Evolutionary conservation across 2,888 invertebrate genomes (phyloP).

Genomic region (Strigamia maritima): DNA sequence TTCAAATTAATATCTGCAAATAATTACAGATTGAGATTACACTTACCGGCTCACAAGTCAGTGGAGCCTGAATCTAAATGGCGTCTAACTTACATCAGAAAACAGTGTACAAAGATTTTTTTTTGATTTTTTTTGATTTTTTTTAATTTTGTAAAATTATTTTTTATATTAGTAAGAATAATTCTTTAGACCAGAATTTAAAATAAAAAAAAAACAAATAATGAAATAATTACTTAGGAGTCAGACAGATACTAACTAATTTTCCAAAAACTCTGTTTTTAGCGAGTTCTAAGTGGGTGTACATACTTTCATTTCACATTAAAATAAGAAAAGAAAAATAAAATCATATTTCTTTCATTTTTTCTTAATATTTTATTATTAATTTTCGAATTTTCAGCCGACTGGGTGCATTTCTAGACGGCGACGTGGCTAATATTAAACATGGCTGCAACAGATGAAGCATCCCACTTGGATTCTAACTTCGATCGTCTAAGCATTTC

Average conservation of each 20-base stretch:
- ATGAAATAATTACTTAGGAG: no score
- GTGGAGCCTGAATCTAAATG: background rate
- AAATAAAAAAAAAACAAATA: no score
- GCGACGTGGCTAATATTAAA: constrained; percentile 21
- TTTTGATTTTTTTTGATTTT: no score
- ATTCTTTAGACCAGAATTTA: no score
- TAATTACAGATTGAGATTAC: background rate
- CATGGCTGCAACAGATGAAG: constrained; percentile 33
- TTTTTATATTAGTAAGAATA: background rate
- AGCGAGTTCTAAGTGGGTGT: no score
- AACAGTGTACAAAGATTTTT: background rate
- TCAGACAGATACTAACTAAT: no score
- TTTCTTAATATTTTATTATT: background rate
- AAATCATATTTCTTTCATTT: constrained; percentile 44
- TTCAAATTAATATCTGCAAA: background rate
- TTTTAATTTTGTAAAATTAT: background rate
- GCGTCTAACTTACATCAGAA: background rate
- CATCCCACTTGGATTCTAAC: constrained; percentile 27
- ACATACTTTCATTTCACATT: background rate
- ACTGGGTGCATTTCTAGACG: background rate
- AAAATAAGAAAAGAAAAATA: constrained; percentile 56
- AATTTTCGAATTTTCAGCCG: background rate
- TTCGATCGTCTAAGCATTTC: constrained; percentile 35
- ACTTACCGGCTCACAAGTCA: background rate
- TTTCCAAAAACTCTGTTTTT: no score